phyloP scores from a whole-genome alignment of 1,140 invertebrate species.

The Chlorops oryzae region DNA sequence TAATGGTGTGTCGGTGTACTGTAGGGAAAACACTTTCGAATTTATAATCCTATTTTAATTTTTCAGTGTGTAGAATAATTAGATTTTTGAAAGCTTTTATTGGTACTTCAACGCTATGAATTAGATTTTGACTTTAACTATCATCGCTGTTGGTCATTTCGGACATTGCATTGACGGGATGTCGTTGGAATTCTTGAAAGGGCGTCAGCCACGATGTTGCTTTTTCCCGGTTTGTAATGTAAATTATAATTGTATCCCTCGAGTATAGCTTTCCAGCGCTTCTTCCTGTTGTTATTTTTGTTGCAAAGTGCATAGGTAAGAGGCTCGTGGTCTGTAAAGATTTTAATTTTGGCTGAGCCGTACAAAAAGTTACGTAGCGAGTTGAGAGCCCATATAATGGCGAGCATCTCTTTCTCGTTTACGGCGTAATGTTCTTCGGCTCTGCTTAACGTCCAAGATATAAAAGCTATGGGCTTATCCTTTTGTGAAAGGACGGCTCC shows the following conservation, averaged over 20 bases:
- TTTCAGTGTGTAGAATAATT: no score
- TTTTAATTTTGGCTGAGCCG: slow-evolving; percentile 25
- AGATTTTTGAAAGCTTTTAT: no score
- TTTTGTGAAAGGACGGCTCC: slow-evolving; percentile 39
- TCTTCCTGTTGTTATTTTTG: slow-evolving; percentile 38
- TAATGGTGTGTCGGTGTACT: slow-evolving; percentile 1
- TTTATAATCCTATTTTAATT: no score
- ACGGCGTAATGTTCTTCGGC: slow-evolving; percentile 30
- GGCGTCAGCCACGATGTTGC: slow-evolving; percentile 36
- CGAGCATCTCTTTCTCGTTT: slow-evolving; percentile 29
- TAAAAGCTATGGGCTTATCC: slow-evolving; percentile 26
- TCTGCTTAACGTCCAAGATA: slow-evolving; percentile 27
- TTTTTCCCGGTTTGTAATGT: slow-evolving; percentile 41
- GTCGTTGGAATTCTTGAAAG: slow-evolving; percentile 17
- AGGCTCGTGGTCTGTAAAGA: slow-evolving; percentile 39
- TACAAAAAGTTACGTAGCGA: slow-evolving; percentile 38
- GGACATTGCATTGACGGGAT: no score
- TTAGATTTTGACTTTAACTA: no score
- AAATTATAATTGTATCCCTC: slow-evolving; percentile 43
- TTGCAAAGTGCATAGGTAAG: slow-evolving; percentile 43
- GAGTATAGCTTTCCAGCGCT: slow-evolving; percentile 38
- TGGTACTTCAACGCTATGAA: no score
- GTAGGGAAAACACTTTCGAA: no score
- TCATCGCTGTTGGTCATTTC: no score
- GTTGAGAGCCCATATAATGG: slow-evolving; percentile 47